phyloP scores from a whole-genome alignment of 2,888 invertebrate species.

The Cataglyphis rosenhaueri region DNA sequence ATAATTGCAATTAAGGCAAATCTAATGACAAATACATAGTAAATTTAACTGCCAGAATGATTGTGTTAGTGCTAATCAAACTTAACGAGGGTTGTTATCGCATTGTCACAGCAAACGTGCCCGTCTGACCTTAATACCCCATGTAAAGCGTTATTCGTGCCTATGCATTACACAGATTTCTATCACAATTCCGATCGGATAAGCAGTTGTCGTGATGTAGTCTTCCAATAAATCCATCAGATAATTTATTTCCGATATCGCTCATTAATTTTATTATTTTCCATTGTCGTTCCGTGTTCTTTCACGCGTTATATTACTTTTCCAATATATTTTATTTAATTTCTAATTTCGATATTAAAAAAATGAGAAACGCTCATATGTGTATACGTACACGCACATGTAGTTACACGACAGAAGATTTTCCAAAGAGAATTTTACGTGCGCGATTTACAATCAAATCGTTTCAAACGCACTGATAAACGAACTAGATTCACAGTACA shows the following conservation, averaged over 20 bases:
- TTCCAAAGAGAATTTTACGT: background rate
- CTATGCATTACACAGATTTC: constrained; percentile 43
- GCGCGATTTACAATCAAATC: constrained; percentile 41
- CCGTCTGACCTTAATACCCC: constrained; percentile 48
- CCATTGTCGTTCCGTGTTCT: background rate
- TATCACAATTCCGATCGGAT: constrained; percentile 41
- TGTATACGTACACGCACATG: background rate
- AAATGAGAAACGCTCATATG: background rate
- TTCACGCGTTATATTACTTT: too few species aligned
- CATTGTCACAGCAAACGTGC: constrained; percentile 41
- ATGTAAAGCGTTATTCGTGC: constrained; percentile 43
- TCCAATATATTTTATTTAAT: background rate
- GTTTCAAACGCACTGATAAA: constrained; percentile 41
- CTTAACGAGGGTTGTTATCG: constrained; percentile 46
- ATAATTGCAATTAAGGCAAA: constrained; percentile 31
- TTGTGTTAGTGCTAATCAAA: constrained; percentile 44
- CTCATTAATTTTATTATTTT: constrained; percentile 4
- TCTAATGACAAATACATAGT: constrained; percentile 19
- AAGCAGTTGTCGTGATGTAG: background rate
- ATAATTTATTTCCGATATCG: constrained; percentile 23
- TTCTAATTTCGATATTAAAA: background rate
- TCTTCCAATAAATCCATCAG: background rate
- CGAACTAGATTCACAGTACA: constrained; percentile 38
- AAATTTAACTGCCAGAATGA: constrained; percentile 25
- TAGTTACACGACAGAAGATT: constrained; percentile 11